Evolutionary conservation across 2,888 invertebrate species (phyloP), one percentile per base, ranked within the genome.

Genomic region (Drosophila buzzatii): DNA sequence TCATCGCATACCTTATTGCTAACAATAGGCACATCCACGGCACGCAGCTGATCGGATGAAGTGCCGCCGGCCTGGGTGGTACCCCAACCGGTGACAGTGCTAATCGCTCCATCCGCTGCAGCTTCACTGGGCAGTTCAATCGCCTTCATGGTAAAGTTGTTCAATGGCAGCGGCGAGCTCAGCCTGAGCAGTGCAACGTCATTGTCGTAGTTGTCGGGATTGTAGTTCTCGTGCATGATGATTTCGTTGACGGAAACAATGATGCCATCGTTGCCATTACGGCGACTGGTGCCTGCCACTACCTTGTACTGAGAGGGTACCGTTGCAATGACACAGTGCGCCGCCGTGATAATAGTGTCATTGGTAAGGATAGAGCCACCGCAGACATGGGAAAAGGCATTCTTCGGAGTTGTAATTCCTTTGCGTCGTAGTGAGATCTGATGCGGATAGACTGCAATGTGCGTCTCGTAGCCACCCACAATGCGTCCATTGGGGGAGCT

Each of bases 261-360:
- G 7, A 83, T 68, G 3, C 95, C 95, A 62, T 91, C 89, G 0
- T 93, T 94, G 0, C 81, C 65, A 1, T 91, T 87, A 49, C 91
- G 93, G 3, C 90, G 91, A 1, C 94, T 94, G 0, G 95, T 94
- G 0, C 95, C 95, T 2, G 94, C 95, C 0, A 95, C 94, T 10
- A 95, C 83, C 63, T 85, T 78, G 16, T 75, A 82, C 61, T 81
- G 79, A 6, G 82, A 82, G 1, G 89, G 8, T 4, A 73, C 62
- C 0, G 70, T 67, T 3, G 35, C 79, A 14, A 66, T 74, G 14
- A 90, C 53, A 58, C 92, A 92, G 73, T 92, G 92, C 1, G 92
- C 92, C 2, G 92, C 92, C 2, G 92, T 92, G 0, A 90, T 0
- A 4, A 92, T 45, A 1, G 67, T 31, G 3, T 66, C 63, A 0